Conservation (phyloP, 1,140 invertebrate genomes). For the Tetraneura akinire region DNA sequence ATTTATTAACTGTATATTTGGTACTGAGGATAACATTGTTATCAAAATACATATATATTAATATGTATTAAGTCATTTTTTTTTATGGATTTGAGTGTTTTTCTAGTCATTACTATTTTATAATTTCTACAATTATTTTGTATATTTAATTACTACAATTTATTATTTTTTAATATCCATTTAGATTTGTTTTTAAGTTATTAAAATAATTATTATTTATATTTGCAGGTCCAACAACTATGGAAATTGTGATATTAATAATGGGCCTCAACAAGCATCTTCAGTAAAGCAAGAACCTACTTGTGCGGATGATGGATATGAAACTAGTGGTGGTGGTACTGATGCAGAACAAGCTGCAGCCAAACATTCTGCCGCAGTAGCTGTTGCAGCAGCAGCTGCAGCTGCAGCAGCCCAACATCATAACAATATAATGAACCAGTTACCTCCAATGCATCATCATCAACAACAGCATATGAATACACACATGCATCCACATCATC, state of each 20-base stretch:
- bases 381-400: conserved; percentile 42
- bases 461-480: conserved; percentile 41
- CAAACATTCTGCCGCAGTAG: conserved; percentile 44
- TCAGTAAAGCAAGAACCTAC: conserved; percentile 41
- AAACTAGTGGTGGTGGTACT: conserved; percentile 36
- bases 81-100: too few species aligned
- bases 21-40: too few species aligned
- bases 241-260: conserved; percentile 45
- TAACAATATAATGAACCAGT: conserved; percentile 44
- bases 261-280: conserved; percentile 35
- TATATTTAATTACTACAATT: too few species aligned
- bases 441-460: conserved; percentile 50
- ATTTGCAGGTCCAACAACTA: conserved; percentile 14
- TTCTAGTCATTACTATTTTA: too few species aligned
- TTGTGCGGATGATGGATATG: conserved; percentile 38
- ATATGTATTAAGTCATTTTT: too few species aligned
- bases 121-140: too few species aligned
- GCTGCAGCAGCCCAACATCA: conserved; percentile 47
- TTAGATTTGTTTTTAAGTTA: too few species aligned
- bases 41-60: too few species aligned
- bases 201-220: background rate
- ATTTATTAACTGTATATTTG: too few species aligned
- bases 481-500: conserved; percentile 55
- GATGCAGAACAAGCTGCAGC: conserved; percentile 48
- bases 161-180: too few species aligned